Base-by-base conservation (phyloP, 2,888 invertebrate genomes). In the Hermaeophaga mercurialis region DNA sequence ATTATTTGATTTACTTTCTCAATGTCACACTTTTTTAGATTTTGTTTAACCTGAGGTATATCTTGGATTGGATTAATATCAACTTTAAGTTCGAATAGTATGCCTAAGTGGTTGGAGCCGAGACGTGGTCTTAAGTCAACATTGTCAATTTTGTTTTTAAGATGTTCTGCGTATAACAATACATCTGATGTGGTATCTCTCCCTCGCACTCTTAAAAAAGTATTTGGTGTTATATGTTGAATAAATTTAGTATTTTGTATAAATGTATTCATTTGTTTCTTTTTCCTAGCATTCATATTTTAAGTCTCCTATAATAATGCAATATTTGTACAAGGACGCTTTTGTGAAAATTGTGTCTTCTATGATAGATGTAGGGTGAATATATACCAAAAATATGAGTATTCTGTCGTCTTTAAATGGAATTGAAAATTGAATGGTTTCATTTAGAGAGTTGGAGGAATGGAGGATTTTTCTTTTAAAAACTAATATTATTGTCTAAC, bases 381-480 rank as follows among this genome's bases (percentile, higher is more conserved):
- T n/a, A n/a, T n/a, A n/a, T n/a, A n/a, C n/a, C n/a, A n/a, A n/a
- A n/a, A n/a, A n/a, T n/a, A n/a, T n/a, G n/a, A n/a, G n/a, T n/a
- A n/a, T n/a, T n/a, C n/a, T n/a, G n/a, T n/a, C n/a, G n/a, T n/a
- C n/a, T n/a, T n/a, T n/a, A n/a, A n/a, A n/a, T n/a, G n/a, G n/a
- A n/a, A n/a, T n/a, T n/a, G n/a, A n/a, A n/a, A n/a, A n/a, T n/a
- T n/a, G n/a, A n/a, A n/a, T n/a, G 7, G 9, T 33, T 17, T 46
- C 46, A 33, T 46, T 24, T 2, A 41, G n/a, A n/a, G n/a, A n/a
- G n/a, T n/a, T n/a, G 19, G 1, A 12, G 22, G 1, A 22, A n/a
- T 22, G 34, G 19, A 36, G 36, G 43, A 44, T 15, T 33, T 55
- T 17, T 55, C 43, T 19, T 49, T 36, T 7, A 49, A 44, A 24